Percentiles rank a stretch among this genome's conserved stretches.
These are phyloP conservation scores for Pterostichus niger DNA, from an alignment of 2,888 invertebrate species.

Conservation along the genomic window DNA sequence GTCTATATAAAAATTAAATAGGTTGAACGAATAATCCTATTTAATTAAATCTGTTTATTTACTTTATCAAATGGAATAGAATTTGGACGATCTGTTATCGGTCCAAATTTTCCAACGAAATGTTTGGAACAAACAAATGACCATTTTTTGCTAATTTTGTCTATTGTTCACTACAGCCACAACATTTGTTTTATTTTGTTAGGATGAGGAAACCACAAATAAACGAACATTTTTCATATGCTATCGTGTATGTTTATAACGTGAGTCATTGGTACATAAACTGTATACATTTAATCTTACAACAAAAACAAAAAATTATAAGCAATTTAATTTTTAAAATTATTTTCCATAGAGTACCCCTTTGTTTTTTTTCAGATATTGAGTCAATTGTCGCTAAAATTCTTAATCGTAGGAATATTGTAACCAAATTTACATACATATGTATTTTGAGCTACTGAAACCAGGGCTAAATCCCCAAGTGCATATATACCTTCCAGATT, in stretches of 20 bases:
- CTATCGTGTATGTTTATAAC: neutral
- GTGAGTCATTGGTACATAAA: constrained; percentile 7
- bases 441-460: no score
- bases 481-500: no score
- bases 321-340: no score
- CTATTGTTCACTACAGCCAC: neutral
- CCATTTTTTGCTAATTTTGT: constrained; percentile 7
- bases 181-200: neutral
- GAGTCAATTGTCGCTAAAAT: no score
- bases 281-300: neutral
- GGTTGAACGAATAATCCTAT: neutral
- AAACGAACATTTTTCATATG: constrained; percentile 1
- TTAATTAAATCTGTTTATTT: neutral
- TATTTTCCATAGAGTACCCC: no score
- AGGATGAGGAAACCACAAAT: neutral
- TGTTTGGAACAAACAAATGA: constrained; percentile 8
- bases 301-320: no score
- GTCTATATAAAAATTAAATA: neutral
- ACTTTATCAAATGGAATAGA: neutral
- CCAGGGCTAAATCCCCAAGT: no score
- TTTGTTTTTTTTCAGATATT: no score
- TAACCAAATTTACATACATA: no score
- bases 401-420: no score
- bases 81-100: neutral
- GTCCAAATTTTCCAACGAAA: neutral